Evolutionary conservation across 2,113 vertebrate genomes (phyloP).

Genomic region (Terrapene triunguis): DNA sequence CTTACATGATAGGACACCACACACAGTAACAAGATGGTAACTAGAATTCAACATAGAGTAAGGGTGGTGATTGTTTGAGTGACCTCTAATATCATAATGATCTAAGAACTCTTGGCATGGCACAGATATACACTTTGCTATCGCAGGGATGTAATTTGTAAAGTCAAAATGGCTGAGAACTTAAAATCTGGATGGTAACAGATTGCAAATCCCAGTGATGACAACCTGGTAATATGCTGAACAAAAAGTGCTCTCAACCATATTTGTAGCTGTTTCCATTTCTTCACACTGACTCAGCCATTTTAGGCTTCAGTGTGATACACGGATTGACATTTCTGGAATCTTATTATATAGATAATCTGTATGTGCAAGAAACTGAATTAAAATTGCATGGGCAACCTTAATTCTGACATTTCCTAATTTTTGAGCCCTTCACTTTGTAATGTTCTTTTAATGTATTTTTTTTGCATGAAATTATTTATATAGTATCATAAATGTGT

Average conservation of each 20-base stretch:
- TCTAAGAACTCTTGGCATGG: background rate
- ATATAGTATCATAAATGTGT: background rate
- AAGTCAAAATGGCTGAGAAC: background rate
- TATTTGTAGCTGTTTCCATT: background rate
- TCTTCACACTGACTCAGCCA: background rate
- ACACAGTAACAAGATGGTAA: background rate
- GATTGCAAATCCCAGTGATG: background rate
- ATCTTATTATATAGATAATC: background rate
- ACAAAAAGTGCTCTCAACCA: background rate
- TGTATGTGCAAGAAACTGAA: background rate
- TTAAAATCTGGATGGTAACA: background rate
- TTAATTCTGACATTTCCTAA: background rate
- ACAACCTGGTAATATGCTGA: background rate
- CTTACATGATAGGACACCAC: background rate
- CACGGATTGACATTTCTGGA: background rate
- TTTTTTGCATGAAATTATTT: background rate
- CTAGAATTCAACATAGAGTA: background rate
- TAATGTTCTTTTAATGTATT: background rate
- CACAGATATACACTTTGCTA: background rate
- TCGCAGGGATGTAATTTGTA: background rate
- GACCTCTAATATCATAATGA: background rate
- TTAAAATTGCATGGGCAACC: accelerated
- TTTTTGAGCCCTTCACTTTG: background rate
- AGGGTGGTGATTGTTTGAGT: background rate
- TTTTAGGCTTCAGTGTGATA: background rate